Percentiles rank a stretch among this genome's conserved stretches.
Evolutionary conservation across 35 echinoderm and acorn worm genomes (phyloP).

Genomic region (Diadema setosum): DNA sequence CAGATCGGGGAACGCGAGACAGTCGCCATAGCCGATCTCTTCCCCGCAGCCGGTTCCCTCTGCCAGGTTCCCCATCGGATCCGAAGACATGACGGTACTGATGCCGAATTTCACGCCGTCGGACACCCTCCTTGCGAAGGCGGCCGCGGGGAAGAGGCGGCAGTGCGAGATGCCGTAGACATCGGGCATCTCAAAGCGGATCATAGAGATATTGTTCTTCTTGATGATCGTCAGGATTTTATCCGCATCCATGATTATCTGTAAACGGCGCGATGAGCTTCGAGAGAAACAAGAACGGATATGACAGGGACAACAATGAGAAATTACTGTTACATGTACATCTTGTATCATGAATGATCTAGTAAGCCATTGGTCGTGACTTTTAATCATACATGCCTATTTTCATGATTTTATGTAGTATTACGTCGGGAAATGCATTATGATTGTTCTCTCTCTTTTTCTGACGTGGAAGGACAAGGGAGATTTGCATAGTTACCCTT

Average conservation of each 20-base stretch:
- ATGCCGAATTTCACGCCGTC: neutral
- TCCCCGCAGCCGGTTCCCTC: slow-evolving; percentile 19
- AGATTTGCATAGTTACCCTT: no score
- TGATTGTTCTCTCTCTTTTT: no score
- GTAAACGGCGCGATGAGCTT: no score
- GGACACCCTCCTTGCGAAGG: neutral
- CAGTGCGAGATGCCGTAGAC: slow-evolving; percentile 53
- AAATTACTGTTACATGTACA: no score
- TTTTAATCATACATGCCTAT: no score
- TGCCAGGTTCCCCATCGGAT: neutral
- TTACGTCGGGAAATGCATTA: no score
- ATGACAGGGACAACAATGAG: no score
- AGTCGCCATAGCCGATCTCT: neutral
- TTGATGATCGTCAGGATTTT: slow-evolving; percentile 14
- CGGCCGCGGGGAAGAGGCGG: neutral
- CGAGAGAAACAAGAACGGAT: no score
- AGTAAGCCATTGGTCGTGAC: no score
- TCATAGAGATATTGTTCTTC: slow-evolving; percentile 25
- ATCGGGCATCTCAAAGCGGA: slow-evolving; percentile 68
- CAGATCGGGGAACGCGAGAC: slow-evolving; percentile 34
- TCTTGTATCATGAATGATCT: no score
- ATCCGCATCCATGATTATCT: neutral
- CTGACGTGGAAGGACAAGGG: no score
- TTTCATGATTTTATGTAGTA: no score
- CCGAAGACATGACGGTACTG: neutral